Base-by-base conservation (phyloP, 2,113 vertebrate genomes). In the Burhinus oedicnemus region DNA sequence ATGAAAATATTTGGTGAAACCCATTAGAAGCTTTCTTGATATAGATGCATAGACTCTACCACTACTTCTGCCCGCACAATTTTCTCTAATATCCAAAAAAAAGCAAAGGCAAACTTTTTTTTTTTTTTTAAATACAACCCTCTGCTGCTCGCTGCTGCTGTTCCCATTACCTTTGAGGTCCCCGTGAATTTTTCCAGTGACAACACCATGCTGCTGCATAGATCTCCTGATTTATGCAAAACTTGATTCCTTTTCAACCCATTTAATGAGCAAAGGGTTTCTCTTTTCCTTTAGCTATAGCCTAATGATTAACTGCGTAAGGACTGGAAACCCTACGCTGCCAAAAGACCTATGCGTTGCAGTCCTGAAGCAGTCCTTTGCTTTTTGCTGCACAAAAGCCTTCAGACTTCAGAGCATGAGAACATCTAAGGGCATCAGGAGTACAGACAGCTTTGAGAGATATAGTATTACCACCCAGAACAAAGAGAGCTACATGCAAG, bases 261-360 rank as follows among this genome's bases (percentile, higher is more conserved):
- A 12, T 75, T 92, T 55, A 19, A 75, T 2, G 34, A 85, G 90
- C 27, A 70, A 79, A 90, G 34, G 30, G 21, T 69, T 83, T 34
- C 13, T 27, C 32, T 36, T 17, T 51, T 51, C 47, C 72, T 79
- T n/a, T 29, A 36, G 78, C 40, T 9, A 45, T 2, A 34, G 42
- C 60, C 36, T 66, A 57, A 17, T 7, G 40, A 91, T 80, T 42
- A 78, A 93, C 26, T 40, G 47, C 1, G 4, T 29, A 20, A 49
- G 6, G 4, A 15, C 65, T 15, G 62, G 42, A 83, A 93, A 25
- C 8, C 25, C 36, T 65, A 45, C 1, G 3, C 60, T 64, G 79
- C 23, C 65, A 80, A 21, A 8, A 52, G 72, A n/a, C 47, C 64
- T 0, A 0, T 5, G 54, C 2, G 0, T 14, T 23, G 65, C 79